Evolutionary conservation across 2,113 vertebrate species (phyloP).

Genomic region (Rousettus leschenaultii): DNA sequence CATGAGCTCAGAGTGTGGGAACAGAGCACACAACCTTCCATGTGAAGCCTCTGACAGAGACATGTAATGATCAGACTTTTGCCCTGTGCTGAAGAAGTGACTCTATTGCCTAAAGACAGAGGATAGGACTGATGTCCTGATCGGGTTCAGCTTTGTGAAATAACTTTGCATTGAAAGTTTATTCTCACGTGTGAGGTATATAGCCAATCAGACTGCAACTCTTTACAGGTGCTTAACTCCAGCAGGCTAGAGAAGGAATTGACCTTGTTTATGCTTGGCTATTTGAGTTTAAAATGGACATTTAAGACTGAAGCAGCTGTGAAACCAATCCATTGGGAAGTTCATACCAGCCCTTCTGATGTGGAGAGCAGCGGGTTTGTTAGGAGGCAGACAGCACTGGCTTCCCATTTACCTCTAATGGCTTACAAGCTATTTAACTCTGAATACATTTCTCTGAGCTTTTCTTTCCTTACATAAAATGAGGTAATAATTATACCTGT

Average conservation of each 20-base stretch:
- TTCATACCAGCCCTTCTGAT: too few relatives aligned
- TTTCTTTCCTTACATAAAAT: not conserved
- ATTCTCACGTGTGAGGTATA: fast-evolving
- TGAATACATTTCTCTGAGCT: not conserved
- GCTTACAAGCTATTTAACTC: not conserved
- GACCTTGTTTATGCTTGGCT: not conserved
- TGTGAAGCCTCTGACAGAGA: not conserved
- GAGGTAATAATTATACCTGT: not conserved
- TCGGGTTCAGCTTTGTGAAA: not conserved
- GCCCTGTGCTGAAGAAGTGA: not conserved
- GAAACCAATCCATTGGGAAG: not conserved
- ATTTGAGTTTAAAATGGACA: not conserved
- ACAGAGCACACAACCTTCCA: not conserved
- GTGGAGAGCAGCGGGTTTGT: fast-evolving
- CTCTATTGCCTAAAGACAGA: not conserved
- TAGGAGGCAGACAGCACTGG: not conserved
- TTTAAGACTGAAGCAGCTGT: not conserved
- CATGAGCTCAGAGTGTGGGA: not conserved
- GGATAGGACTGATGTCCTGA: not conserved
- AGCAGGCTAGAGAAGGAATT: not conserved
- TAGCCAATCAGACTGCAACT: not conserved
- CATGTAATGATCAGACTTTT: not conserved
- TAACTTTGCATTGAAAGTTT: not conserved
- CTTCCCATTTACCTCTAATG: not conserved
- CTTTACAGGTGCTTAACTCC: not conserved